Conservation (phyloP, 2,797 vertebrate species). For the Rhinogobio ventralis region DNA sequence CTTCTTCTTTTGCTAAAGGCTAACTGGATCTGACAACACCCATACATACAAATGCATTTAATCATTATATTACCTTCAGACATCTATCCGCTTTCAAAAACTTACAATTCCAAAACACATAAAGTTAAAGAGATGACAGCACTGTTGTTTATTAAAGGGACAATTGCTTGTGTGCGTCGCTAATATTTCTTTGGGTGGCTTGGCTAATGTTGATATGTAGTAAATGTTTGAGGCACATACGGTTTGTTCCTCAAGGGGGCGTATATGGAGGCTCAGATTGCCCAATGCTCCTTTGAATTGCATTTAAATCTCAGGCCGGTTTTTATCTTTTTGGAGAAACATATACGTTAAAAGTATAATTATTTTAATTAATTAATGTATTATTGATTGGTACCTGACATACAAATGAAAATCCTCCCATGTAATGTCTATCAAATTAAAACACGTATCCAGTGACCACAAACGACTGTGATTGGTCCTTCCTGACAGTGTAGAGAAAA, state of each 20-base stretch:
- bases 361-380: not conserved
- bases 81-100: slow-evolving; percentile 26
- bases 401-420: not conserved
- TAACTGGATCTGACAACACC: not conserved
- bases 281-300: not conserved
- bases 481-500: not conserved
- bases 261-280: not conserved
- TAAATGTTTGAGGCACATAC: not conserved
- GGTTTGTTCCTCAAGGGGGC: not conserved
- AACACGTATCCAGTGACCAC: too few species aligned
- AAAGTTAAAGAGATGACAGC: slow-evolving; percentile 1
- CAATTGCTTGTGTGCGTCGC: slow-evolving; percentile 70
- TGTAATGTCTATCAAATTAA: not conserved
- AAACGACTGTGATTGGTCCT: not conserved
- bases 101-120: not conserved
- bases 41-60: not conserved
- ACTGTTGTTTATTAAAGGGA: slow-evolving; percentile 32
- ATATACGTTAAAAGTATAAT: not conserved
- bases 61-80: slow-evolving; percentile 34
- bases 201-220: not conserved
- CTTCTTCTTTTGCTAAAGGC: slow-evolving; percentile 11
- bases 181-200: slow-evolving; percentile 20
- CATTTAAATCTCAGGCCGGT: not conserved
- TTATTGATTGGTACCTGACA: not conserved
- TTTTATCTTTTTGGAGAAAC: not conserved